These are phyloP conservation scores for Agrilus cyanescens DNA, from an alignment of 2,888 invertebrate species.

Conservation along the genomic window DNA sequence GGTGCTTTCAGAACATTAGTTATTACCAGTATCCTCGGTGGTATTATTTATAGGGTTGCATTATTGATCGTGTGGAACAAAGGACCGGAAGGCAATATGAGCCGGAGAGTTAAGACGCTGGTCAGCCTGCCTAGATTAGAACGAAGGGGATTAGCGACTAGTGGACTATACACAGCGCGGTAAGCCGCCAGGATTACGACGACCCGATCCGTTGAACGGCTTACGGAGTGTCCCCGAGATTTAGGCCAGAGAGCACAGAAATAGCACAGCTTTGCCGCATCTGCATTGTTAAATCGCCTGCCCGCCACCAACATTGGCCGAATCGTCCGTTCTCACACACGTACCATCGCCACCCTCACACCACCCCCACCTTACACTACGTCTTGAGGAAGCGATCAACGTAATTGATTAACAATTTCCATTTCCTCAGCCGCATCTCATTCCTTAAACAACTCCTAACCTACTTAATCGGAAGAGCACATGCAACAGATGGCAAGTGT, in stretches of 20 bases:
- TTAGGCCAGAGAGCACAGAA: conserved; percentile 21
- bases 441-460: no score
- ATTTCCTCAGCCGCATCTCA: no score
- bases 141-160: conserved; percentile 38
- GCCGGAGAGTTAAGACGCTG: conserved; percentile 37
- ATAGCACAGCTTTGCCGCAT: conserved; percentile 26
- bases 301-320: no score
- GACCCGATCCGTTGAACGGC: conserved; percentile 33
- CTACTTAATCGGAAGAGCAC: no score
- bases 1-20: conserved; percentile 6
- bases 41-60: conserved; percentile 39
- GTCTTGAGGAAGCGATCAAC: no score
- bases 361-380: no score
- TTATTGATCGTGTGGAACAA: conserved; percentile 37
- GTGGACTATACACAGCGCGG: conserved; percentile 37
- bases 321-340: no score
- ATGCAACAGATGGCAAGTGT: no score
- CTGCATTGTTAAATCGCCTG: conserved; percentile 32
- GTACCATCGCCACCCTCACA: no score
- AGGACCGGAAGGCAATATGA: conserved; percentile 38
- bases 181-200: conserved; percentile 38
- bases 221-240: conserved; percentile 30
- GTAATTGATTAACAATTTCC: no score
- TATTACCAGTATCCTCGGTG: conserved; percentile 26
- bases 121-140: conserved; percentile 38